These are phyloP conservation scores for Trichonephila clavipes DNA, from an alignment of 1,140 invertebrate genomes.

Conservation along the genomic window DNA sequence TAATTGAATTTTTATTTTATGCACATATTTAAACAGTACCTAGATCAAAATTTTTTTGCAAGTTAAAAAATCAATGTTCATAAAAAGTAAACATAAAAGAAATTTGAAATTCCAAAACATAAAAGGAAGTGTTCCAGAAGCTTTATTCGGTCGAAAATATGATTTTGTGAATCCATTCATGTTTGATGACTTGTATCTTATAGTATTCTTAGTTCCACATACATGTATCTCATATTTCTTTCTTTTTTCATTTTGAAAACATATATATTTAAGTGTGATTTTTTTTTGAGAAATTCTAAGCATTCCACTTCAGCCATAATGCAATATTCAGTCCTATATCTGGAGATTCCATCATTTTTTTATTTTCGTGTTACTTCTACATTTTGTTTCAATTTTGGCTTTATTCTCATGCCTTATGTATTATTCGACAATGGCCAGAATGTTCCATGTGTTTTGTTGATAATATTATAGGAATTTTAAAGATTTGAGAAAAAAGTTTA, in stretches of 20 bases:
- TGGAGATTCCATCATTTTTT: not conserved
- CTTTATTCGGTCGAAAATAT: not conserved
- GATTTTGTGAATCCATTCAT: not conserved
- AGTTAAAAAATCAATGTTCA: not conserved
- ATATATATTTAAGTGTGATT: not conserved
- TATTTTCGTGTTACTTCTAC: not conserved
- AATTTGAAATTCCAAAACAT: not conserved
- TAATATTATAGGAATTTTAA: not conserved
- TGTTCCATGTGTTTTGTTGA: not conserved
- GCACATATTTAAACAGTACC: no score
- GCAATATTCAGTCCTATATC: not conserved
- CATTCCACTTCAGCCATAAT: not conserved
- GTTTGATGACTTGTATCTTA: not conserved
- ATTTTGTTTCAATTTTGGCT: constrained; percentile 23
- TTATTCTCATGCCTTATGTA: constrained; percentile 38
- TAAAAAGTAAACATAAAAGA: not conserved
- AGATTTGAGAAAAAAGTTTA: constrained; percentile 3
- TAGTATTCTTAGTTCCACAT: not conserved
- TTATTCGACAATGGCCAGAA: constrained; percentile 6
- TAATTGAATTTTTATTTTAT: no score
- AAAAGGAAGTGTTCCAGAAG: not conserved
- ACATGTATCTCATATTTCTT: not conserved
- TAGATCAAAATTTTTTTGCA: no score
- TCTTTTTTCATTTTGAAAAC: not conserved
- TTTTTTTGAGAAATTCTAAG: constrained; percentile 7